Conservation (phyloP, 1,140 invertebrate species). For the Plutomurus gul region DNA sequence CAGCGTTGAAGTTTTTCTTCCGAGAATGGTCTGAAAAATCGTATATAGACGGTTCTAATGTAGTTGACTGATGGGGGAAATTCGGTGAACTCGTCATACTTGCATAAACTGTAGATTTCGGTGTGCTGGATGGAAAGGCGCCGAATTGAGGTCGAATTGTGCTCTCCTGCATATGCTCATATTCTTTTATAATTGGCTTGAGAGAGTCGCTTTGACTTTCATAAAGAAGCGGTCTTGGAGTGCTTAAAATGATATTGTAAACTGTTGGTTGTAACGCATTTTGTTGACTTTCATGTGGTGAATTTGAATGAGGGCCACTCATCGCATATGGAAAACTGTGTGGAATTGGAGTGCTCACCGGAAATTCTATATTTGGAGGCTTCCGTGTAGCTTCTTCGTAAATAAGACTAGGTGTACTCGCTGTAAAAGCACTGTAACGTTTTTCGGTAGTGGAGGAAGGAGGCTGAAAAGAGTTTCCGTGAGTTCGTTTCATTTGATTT, state of each 20-base stretch:
- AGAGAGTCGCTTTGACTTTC: neutral
- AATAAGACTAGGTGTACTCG: neutral
- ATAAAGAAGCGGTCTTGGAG: neutral
- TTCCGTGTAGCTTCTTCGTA: neutral
- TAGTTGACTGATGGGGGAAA: neutral
- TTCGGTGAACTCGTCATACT: neutral
- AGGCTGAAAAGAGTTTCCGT: neutral
- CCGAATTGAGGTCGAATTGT: neutral
- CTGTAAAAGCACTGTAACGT: neutral
- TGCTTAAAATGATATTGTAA: neutral
- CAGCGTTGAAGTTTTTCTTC: neutral
- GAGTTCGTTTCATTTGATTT: neutral
- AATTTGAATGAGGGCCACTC: neutral
- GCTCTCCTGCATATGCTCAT: neutral
- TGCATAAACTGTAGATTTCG: neutral
- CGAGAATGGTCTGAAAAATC: neutral
- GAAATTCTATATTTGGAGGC: neutral
- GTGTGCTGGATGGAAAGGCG: neutral
- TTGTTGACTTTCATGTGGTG: neutral
- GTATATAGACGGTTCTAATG: neutral
- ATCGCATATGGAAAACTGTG: neutral
- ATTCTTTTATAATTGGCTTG: conserved; percentile 7
- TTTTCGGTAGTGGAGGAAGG: neutral
- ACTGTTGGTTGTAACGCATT: neutral
- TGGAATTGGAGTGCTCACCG: neutral